These are phyloP conservation scores for Malurus leucopterus DNA, from an alignment of 2,797 vertebrate genomes.

Conservation along the genomic window DNA sequence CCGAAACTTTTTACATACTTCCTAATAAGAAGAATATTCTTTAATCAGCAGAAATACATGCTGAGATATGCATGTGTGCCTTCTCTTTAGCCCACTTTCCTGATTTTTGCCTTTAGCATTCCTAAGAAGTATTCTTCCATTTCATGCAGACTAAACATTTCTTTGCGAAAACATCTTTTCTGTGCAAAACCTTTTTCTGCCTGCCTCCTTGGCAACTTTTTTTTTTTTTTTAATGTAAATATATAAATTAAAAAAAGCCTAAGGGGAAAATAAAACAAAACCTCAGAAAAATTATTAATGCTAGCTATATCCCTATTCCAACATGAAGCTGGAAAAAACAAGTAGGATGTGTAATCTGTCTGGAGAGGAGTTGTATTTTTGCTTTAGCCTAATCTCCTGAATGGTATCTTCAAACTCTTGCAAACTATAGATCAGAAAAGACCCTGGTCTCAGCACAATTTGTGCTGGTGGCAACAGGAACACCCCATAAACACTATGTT, in stretches of 20 bases:
- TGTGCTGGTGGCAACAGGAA: not conserved
- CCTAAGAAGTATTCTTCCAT: not conserved
- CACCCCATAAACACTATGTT: accelerated
- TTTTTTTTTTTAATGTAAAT: not conserved
- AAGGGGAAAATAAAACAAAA: not conserved
- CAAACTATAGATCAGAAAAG: not conserved
- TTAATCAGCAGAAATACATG: slow-evolving; percentile 23
- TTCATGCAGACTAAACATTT: not conserved
- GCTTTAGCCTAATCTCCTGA: not conserved
- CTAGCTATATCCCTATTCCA: not conserved
- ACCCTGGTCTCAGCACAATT: not conserved
- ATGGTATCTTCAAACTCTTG: not conserved
- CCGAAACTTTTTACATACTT: not conserved
- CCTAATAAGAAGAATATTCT: not conserved
- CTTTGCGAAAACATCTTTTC: not conserved
- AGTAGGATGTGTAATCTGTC: not conserved
- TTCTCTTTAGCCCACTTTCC: not conserved
- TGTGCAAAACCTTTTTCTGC: not conserved
- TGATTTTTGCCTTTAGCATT: not conserved
- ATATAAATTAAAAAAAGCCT: not conserved
- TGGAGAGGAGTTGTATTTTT: not conserved
- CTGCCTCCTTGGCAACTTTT: not conserved
- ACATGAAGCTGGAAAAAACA: not conserved
- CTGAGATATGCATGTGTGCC: not conserved
- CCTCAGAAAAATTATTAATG: not conserved